phyloP scores from a whole-genome alignment of 2,113 vertebrate species.

The Perca schrenkii region DNA sequence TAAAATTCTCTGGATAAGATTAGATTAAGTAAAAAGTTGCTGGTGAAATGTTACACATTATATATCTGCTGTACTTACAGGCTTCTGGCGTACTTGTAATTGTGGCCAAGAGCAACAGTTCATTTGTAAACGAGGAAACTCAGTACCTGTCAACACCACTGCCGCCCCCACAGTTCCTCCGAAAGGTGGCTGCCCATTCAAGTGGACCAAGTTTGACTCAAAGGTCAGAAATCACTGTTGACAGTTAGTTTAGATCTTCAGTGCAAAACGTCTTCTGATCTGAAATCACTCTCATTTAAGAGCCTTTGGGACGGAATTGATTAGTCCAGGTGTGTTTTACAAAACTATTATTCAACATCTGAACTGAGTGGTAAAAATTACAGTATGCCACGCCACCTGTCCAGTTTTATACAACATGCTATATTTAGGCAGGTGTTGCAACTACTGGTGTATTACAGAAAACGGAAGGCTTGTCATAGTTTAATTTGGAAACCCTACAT shows the following conservation, averaged over 20 bases:
- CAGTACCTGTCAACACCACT: constrained; percentile 86
- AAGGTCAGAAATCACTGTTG: constrained; percentile 82
- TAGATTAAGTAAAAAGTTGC: neutral
- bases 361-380: neutral
- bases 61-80: constrained; percentile 69
- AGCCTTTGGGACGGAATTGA: neutral
- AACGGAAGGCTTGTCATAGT: neutral
- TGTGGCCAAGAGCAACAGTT: constrained; percentile 87
- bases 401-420: neutral
- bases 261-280: neutral
- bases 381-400: neutral
- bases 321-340: neutral
- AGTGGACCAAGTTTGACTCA: constrained; percentile 86
- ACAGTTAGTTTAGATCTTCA: neutral
- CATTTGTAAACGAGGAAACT: constrained; percentile 90
- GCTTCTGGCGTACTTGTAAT: constrained; percentile 90
- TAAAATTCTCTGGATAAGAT: neutral
- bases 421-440: neutral
- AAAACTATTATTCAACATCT: neutral
- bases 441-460: neutral
- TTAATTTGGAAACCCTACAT: neutral
- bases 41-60: neutral
- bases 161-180: constrained; percentile 78
- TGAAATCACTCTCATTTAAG: neutral
- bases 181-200: constrained; percentile 86